These are phyloP conservation scores for Eupithecia pulchellata DNA, from an alignment of 2,888 invertebrate species.

Conservation along the genomic window DNA sequence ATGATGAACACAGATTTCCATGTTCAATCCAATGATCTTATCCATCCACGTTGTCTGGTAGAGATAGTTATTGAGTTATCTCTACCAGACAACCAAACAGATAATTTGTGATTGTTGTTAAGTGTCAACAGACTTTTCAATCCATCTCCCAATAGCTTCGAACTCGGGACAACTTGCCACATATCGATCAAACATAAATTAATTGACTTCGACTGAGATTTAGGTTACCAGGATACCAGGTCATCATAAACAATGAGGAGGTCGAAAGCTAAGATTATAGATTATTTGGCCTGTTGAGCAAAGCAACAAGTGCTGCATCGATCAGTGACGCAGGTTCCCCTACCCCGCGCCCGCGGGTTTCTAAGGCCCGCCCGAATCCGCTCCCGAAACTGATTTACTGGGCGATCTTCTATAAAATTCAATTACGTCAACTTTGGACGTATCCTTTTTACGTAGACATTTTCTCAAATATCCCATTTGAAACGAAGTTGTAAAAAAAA, in stretches of 20 bases:
- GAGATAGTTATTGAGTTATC: no score
- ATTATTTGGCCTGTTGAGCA: constrained; percentile 75
- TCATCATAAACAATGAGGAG: constrained; percentile 45
- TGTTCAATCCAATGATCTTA: no score
- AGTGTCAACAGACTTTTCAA: no score
- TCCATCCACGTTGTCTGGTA: no score
- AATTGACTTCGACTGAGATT: background rate
- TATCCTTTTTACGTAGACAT: constrained; percentile 39
- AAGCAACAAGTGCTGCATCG: constrained; percentile 83
- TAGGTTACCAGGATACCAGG: constrained; percentile 44
- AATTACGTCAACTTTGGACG: constrained; percentile 43
- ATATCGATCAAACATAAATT: background rate
- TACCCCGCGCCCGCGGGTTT: constrained; percentile 43
- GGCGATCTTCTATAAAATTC: constrained; percentile 57
- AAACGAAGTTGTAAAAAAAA: constrained; percentile 17
- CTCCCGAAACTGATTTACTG: constrained; percentile 63
- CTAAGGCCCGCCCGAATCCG: constrained; percentile 50
- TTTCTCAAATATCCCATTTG: constrained; percentile 35
- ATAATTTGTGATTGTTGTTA: no score
- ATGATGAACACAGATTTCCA: no score
- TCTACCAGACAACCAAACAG: no score
- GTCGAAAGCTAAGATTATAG: constrained; percentile 46
- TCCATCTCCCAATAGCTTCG: no score
- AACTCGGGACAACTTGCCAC: no score
- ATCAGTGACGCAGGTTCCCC: constrained; percentile 73